A percentile compares a stretch with the other conserved stretches of the same genome.
Evolutionary conservation across 35 echinoderm and acorn worm genomes (phyloP).

Genomic region (Apostichopus californicus): DNA sequence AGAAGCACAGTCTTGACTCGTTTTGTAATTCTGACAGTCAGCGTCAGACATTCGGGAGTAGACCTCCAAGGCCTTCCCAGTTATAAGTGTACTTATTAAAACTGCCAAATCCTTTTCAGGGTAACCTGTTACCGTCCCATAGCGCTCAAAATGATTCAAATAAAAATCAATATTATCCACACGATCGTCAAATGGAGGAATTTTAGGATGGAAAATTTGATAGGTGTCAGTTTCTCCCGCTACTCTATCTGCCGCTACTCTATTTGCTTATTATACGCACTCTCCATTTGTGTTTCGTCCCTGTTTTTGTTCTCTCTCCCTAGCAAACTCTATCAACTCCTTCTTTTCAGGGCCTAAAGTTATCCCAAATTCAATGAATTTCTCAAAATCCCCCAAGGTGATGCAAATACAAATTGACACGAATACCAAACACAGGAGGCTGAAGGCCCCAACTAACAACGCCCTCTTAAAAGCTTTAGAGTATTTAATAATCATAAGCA

Average conservation of each 20-base stretch:
- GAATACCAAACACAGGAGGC: too few species aligned
- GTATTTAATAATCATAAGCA: too few species aligned
- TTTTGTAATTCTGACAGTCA: slow-evolving; percentile 45
- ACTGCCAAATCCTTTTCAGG: too few species aligned
- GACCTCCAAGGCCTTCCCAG: slow-evolving; percentile 36
- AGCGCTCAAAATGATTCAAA: slow-evolving; percentile 22
- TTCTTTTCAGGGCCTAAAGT: neutral
- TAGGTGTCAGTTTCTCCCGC: neutral
- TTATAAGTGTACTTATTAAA: neutral
- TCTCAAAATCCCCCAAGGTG: slow-evolving; percentile 2
- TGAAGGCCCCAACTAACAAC: too few species aligned
- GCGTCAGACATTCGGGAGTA: neutral
- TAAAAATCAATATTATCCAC: slow-evolving; percentile 10
- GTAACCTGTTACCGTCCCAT: neutral
- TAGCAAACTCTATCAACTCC: slow-evolving; percentile 7
- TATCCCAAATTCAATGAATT: neutral
- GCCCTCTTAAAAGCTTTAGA: too few species aligned
- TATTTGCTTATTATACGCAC: neutral
- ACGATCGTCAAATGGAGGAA: slow-evolving; percentile 4
- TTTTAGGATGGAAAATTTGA: neutral
- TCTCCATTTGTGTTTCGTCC: neutral
- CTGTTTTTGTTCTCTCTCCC: neutral
- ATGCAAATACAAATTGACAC: too few species aligned
- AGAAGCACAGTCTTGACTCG: slow-evolving; percentile 27
- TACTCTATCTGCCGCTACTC: neutral